Base-by-base conservation (phyloP, 2,888 invertebrate genomes). In the Nasonovia ribisnigri region DNA sequence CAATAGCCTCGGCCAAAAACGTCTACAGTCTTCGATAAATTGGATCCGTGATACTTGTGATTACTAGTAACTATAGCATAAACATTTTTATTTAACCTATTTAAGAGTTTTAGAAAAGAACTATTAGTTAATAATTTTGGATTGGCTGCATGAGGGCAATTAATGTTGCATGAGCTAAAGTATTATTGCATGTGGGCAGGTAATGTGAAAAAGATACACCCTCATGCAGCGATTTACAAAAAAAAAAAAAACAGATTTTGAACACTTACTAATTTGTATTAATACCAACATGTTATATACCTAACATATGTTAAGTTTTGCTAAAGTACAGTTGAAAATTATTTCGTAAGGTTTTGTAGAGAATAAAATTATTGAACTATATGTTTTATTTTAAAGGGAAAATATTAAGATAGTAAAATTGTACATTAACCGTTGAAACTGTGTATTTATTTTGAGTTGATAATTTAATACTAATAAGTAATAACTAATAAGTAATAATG, bases 1-100 rank as follows among this genome's bases (percentile, higher is more conserved):
- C 24, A 92, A 77, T 77, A 88, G 13, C 24, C n/a, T 54, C 43
- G 43, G 67, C n/a, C 13, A 88, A 77, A 54, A 87, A n/a, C 11
- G 36, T 24, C 3, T 24, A 54, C 4, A 54, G n/a, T 84, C 54
- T 89, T 89, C 57, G 29, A 88, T 84, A 88, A 92, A 92, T 88
- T 92, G 43, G 54, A 84, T 88, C 46, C 8, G 77, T 51, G 54
- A 43, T 92, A 43, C 43, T 54, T 87, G 48, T 87, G 26, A 88
- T 84, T 10, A 92, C 54, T 51, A 67, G 48, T 88, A 36, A 90
- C 42, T 36, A n/a, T n/a, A 42, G 36, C 8, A 10, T 88, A 20
- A 88, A n/a, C 13, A 48, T 48, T 51, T 88, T 88, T 88, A 87
- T 51, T 88, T 88, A 11, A 3, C 2, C 8, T 3, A 20, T 36